Evolutionary conservation across 2,113 vertebrate species (phyloP), one percentile per base, ranked within the genome.

Genomic region (Syngnathus scovelli): DNA sequence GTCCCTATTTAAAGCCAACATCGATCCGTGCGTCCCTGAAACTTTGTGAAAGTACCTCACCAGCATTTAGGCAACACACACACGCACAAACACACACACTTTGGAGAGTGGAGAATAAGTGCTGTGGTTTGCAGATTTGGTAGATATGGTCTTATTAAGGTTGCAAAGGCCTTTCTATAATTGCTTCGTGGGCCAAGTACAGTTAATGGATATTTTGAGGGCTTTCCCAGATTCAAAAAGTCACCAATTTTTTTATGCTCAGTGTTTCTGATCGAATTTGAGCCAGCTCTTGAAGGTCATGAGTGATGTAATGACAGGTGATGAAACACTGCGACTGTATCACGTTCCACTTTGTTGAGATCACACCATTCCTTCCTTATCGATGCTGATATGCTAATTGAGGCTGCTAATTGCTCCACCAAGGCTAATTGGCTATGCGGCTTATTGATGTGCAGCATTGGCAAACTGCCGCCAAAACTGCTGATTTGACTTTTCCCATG

Each of bases 391-490:
- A 86, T 86, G 82, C 81, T 86, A 85, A 88, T 81, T 81, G 80
- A 78, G 67, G 73, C 81, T 86, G 85, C 86, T 88, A 89, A 89
- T 87, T 83, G 68, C 78, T 54, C 66, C 61, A 2, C 73, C 83
- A 75, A 85, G 85, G 85, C 73, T 83, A 82, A 87, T 87, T 83
- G 82, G 67, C 82, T 59, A 1, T 79, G 73, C 71, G 64, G 68
- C 58, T 23, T 74, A 89, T 89, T 87, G 88, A 89, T 88, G 81
- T 88, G 86, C 86, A 84, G 78, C 83, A 79, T 87, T 84, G 78
- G 88, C 88, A 88, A 27, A 83, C 76, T 83, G 76, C 74, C 69
- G 79, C 67, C 75, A 72, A 52, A 84, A 89, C 80, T 83, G 88
- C 88, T 87, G 86, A 89, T 79, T 88, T 16, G 27, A 27, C 27